phyloP scores from a whole-genome alignment of 2,797 vertebrate genomes.

The Diplodus puntazzo region DNA sequence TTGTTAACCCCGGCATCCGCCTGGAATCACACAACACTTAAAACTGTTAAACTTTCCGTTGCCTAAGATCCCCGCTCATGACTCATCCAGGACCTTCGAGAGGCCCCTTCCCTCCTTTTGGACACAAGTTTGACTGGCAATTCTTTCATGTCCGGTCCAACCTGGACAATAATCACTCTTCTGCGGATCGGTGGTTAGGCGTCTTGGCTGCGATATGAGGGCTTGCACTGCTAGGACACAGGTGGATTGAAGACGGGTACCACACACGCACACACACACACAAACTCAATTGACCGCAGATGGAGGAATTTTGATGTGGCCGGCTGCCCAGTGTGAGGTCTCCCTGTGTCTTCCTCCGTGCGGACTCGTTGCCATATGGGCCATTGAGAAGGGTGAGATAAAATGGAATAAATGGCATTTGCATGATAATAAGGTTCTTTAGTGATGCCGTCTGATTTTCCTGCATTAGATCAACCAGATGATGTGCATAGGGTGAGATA shows the following conservation, averaged over 20 bases:
- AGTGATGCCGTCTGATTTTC: slow-evolving; percentile 79
- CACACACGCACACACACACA: slow-evolving; percentile 27
- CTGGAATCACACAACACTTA: slow-evolving; percentile 19
- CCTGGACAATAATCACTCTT: slow-evolving; percentile 62
- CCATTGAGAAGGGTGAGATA: slow-evolving; percentile 80
- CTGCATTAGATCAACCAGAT: slow-evolving; percentile 76
- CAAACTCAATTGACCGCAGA: slow-evolving; percentile 78
- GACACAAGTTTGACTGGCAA: slow-evolving; percentile 53
- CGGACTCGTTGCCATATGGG: slow-evolving; percentile 80
- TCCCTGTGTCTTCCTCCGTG: slow-evolving; percentile 78
- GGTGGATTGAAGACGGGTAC: slow-evolving; percentile 70
- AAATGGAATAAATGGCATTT: slow-evolving; percentile 85
- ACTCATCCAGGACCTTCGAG: slow-evolving; percentile 18
- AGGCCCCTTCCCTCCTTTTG: slow-evolving; percentile 22
- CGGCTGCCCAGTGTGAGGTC: slow-evolving; percentile 75
- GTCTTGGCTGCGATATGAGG: slow-evolving; percentile 58
- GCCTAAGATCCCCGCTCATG: not conserved
- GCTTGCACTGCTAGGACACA: slow-evolving; percentile 55
- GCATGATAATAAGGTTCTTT: slow-evolving; percentile 85
- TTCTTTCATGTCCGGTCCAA: slow-evolving; percentile 47
- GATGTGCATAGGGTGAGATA: slow-evolving; percentile 72
- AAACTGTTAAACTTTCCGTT: slow-evolving; percentile 23
- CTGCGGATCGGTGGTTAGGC: slow-evolving; percentile 50
- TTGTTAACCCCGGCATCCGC: slow-evolving; percentile 25
- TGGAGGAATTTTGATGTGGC: slow-evolving; percentile 85